Base-by-base conservation (phyloP, 1,140 invertebrate species). In the Homarus americanus region DNA sequence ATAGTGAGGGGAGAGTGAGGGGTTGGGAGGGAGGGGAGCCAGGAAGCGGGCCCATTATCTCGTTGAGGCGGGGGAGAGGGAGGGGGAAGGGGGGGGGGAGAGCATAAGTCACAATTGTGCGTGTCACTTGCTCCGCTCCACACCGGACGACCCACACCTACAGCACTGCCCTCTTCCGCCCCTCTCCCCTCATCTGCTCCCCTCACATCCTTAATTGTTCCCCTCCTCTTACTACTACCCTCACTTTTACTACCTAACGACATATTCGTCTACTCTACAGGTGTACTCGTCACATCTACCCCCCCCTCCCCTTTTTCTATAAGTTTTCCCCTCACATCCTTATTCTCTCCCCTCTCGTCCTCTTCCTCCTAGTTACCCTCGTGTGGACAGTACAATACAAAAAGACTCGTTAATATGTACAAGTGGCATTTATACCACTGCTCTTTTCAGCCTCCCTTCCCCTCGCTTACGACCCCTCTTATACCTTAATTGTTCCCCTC, bases 71-170 rank as follows among this genome's bases (percentile, higher is more conserved):
- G 40, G 69, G 58, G 49, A 66, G 53, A 34, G 36, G 15, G 38
- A 28, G 58, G 38, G 82, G 28, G 82, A 28, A n/a, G 38, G 80
- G 38, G 83, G 41, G 72, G 83, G 73, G 85, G 28, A 15, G 73
- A 86, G 73, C 85, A 87, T 87, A 87, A 87, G 85, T 87, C 85
- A 87, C 85, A 87, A 78, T 87, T 87, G 75, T 87, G 85, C 20
- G 73, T 87, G 85, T 87, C 85, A 87, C 85, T 79, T 75, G 83
- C 32, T 38, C 73, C 53, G 32, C 85, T 40, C 32, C 73, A 76
- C 75, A 40, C 73, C 85, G 73, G 72, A 76, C 85, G 44, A 40
- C 38, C 85, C 15, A 38, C 85, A 76, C 85, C 85, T 79, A 58
- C 75, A 78, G 32, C 75, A 34, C 73, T 79, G 36, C 53, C 34